A percentile compares a stretch with the other conserved stretches of the same genome.
These are phyloP conservation scores for Halcyon chelicuti DNA, from an alignment of 2,797 vertebrate species.

Conservation along the genomic window DNA sequence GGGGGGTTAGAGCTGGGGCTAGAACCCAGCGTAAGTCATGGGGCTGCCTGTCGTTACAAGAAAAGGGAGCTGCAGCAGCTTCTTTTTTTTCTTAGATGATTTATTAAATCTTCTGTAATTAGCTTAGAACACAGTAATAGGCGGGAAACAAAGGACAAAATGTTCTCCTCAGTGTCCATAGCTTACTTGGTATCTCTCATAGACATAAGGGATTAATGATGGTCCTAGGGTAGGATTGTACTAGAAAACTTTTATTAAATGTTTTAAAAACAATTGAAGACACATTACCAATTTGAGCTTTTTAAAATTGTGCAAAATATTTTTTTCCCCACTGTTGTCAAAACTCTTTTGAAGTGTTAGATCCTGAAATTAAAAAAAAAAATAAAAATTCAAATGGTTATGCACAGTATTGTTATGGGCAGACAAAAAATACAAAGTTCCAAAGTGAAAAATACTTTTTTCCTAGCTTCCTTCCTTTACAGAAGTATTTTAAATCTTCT, in stretches of 20 bases:
- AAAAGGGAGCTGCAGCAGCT: neutral
- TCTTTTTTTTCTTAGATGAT: neutral
- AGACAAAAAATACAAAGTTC: neutral
- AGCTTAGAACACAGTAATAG: slow-evolving; percentile 10
- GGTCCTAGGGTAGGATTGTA: neutral
- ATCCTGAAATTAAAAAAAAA: neutral
- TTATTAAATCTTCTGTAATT: slow-evolving; percentile 26
- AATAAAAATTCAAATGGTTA: neutral
- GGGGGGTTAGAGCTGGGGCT: neutral
- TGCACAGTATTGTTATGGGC: neutral
- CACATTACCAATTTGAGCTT: neutral
- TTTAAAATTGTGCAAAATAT: neutral
- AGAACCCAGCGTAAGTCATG: neutral
- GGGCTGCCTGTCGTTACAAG: slow-evolving; percentile 6
- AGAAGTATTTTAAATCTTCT: neutral
- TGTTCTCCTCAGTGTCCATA: neutral
- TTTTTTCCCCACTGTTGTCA: neutral
- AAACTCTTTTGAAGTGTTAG: neutral
- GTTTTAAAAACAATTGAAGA: slow-evolving; percentile 15
- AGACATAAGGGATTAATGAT: neutral
- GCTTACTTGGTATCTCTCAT: neutral
- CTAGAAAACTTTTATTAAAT: neutral
- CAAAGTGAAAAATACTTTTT: neutral
- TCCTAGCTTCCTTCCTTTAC: neutral
- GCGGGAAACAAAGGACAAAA: neutral